phyloP scores from a whole-genome alignment of 2,888 invertebrate genomes.

The Gnatocerus cornutus region DNA sequence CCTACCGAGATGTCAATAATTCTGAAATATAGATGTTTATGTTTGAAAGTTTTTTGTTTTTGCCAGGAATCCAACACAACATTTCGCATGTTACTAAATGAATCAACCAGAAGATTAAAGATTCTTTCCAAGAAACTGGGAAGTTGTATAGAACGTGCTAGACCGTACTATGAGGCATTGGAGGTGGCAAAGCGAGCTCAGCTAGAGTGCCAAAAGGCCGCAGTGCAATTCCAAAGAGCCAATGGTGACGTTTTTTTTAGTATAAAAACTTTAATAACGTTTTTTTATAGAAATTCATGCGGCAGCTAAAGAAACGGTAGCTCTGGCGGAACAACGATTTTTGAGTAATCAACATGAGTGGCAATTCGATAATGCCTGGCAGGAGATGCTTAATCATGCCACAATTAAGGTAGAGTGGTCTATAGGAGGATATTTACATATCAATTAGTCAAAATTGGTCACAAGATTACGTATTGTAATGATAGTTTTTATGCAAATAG shows the following conservation, averaged over 20 bases:
- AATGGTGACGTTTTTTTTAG: slow-evolving; percentile 76
- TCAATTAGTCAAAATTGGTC: not conserved
- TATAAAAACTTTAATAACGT: slow-evolving; percentile 9
- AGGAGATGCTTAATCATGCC: slow-evolving; percentile 97
- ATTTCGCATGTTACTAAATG: slow-evolving; percentile 89
- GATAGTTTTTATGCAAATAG: too few relatives aligned
- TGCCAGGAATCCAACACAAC: slow-evolving; percentile 95
- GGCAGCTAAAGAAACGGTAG: slow-evolving; percentile 95
- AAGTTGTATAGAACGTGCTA: slow-evolving; percentile 88
- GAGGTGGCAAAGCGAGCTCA: slow-evolving; percentile 85
- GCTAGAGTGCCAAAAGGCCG: slow-evolving; percentile 91
- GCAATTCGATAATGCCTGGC: slow-evolving; percentile 97
- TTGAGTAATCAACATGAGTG: slow-evolving; percentile 84
- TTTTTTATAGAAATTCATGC: slow-evolving; percentile 83
- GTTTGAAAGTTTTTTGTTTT: too few relatives aligned
- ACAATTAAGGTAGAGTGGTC: slow-evolving; percentile 78
- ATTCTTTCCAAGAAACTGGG: slow-evolving; percentile 87
- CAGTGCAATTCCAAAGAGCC: slow-evolving; percentile 91
- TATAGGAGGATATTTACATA: not conserved
- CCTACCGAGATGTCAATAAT: too few relatives aligned
- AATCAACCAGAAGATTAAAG: slow-evolving; percentile 88
- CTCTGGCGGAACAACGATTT: slow-evolving; percentile 89
- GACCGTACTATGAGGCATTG: slow-evolving; percentile 91
- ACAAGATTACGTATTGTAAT: too few relatives aligned
- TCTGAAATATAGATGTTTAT: too few relatives aligned